A percentile compares a stretch with the other conserved stretches of the same genome.
Conservation (phyloP, 2,113 vertebrate species). For the Oceanites oceanicus region DNA sequence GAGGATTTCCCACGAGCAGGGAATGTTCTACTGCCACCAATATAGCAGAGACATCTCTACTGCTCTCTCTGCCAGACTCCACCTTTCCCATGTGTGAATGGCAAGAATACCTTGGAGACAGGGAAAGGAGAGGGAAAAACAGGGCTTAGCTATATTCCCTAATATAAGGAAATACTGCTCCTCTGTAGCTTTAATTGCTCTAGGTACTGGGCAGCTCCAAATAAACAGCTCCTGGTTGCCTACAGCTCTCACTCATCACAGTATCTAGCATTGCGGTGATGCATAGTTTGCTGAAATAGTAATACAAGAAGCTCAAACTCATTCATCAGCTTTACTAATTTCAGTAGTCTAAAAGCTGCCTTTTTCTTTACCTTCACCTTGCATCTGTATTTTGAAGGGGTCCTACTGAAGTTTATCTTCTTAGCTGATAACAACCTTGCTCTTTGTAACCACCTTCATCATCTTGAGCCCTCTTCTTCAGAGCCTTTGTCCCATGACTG, state of each 20-base stretch:
- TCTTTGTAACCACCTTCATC: neutral
- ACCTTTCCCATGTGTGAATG: neutral
- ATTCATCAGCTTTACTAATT: neutral
- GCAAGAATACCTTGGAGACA: neutral
- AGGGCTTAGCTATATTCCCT: neutral
- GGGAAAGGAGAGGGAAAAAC: neutral
- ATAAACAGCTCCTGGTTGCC: neutral
- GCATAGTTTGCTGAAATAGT: neutral
- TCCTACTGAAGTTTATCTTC: neutral
- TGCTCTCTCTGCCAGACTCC: neutral
- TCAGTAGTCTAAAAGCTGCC: neutral
- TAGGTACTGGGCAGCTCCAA: neutral
- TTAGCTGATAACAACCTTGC: neutral
- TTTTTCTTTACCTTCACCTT: neutral
- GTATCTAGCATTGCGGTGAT: neutral
- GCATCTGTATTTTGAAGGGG: neutral
- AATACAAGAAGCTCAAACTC: neutral
- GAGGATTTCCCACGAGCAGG: neutral
- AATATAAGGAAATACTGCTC: neutral
- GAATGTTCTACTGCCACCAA: neutral
- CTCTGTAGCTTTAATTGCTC: neutral
- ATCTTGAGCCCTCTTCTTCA: neutral
- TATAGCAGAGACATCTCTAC: neutral
- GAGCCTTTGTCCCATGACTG: neutral
- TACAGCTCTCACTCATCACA: neutral